Base-by-base conservation (phyloP, 1,140 invertebrate species). In the Drosophila biarmipes region DNA sequence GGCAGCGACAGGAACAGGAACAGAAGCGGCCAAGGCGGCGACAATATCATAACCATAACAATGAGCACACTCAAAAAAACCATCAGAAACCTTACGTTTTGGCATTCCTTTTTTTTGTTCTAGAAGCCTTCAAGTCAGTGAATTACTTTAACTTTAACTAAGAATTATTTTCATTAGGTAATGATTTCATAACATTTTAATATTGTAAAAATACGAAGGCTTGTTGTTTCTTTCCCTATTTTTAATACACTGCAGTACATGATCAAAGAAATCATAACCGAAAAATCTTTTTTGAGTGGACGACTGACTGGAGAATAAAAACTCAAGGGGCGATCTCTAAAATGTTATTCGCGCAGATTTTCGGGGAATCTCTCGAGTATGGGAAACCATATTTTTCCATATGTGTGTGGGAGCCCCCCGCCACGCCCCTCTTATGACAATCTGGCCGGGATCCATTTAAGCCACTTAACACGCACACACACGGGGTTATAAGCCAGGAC, bases 21-120 rank as follows among this genome's bases (percentile, higher is more conserved):
- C 29, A 29, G 37, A 29, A n/a, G 56, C 68, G 37, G 57, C 58
- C 74, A 68, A 59, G 56, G 51, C 78, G 64, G 78, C 58, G 84
- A 89, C 84, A 84, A 89, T 80, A 89, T 89, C 79, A 89, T 89
- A 89, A 84, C 80, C 71, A 89, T 78, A 79, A 78, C 56, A 64
- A 78, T 43, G 63, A 49, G 56, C 11, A 64, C 72, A 75, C 61
- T 77, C n/a, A 8, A 34, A 2, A n/a, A 52, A n/a, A 24, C 21
- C 31, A 4, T 29, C 7, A 8, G 24, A 21, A 4, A 24, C 3
- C 24, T n/a, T n/a, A n/a, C n/a, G n/a, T n/a, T n/a, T n/a, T n/a
- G n/a, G n/a, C n/a, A n/a, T n/a, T n/a, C n/a, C n/a, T n/a, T n/a
- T n/a, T n/a, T n/a, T n/a, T n/a, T n/a, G 24, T 24, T 24, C 24